Evolutionary conservation across 2,113 vertebrate species (phyloP).

Genomic region (Noturus placidus): DNA sequence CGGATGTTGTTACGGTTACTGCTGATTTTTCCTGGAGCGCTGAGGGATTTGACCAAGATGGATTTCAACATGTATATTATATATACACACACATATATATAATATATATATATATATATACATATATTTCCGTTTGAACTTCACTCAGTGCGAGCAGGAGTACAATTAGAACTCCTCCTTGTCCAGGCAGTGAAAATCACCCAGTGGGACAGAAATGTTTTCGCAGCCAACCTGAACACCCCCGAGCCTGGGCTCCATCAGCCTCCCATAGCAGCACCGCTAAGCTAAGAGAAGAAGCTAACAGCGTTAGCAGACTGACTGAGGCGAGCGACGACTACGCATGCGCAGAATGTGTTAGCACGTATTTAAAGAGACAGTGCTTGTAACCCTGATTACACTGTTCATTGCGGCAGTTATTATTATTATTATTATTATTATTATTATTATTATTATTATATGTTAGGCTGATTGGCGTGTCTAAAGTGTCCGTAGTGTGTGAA

Average conservation of each 20-base stretch:
- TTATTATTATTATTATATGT: not conserved
- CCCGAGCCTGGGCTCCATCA: constrained; percentile 35
- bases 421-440: not conserved
- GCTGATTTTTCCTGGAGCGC: constrained; percentile 43
- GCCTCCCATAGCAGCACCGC: constrained; percentile 29
- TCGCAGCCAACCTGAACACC: not conserved
- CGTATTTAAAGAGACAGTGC: constrained; percentile 68
- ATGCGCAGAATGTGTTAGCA: constrained; percentile 48
- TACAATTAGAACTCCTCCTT: not conserved
- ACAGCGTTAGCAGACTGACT: constrained; percentile 33
- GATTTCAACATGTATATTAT: constrained; percentile 13
- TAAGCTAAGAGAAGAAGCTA: constrained; percentile 6
- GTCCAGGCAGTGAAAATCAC: constrained; percentile 18
- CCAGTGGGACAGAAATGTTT: constrained; percentile 16
- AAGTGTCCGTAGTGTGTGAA: too few relatives aligned
- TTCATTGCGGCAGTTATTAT: not conserved
- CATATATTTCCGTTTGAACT: not conserved
- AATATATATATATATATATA: too few relatives aligned
- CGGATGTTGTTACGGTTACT: constrained; percentile 56
- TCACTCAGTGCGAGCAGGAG: not conserved
- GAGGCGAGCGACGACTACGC: constrained; percentile 61
- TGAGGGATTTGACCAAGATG: constrained; percentile 51
- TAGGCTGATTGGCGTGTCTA: too few relatives aligned
- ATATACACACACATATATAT: too few relatives aligned
- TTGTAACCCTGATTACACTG: not conserved